Evolutionary conservation across 1,140 invertebrate species (phyloP).

Genomic region (Epicauta chinensis): DNA sequence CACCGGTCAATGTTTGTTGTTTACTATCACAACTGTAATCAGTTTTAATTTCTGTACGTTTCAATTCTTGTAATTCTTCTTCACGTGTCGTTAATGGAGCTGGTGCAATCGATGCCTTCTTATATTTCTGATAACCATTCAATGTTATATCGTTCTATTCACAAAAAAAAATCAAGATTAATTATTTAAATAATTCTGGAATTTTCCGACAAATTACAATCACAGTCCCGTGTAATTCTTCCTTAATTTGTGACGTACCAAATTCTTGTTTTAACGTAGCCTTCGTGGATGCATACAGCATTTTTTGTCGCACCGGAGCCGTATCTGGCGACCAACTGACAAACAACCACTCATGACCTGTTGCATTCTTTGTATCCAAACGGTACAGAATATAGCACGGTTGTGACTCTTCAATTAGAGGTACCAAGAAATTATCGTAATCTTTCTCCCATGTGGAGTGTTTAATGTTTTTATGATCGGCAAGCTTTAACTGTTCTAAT

Average conservation of each 20-base stretch:
- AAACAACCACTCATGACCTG: constrained; percentile 89
- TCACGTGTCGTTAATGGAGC: constrained; percentile 85
- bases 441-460: constrained; percentile 77
- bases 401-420: constrained; percentile 75
- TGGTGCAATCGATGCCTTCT: constrained; percentile 69
- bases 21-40: constrained; percentile 78
- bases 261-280: constrained; percentile 97
- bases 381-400: constrained; percentile 92
- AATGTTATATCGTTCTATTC: constrained; percentile 71
- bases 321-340: constrained; percentile 93
- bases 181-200: background rate
- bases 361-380: constrained; percentile 70
- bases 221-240: constrained; percentile 83
- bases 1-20: constrained; percentile 85
- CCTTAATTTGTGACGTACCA: constrained; percentile 81
- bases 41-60: constrained; percentile 66
- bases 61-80: constrained; percentile 79
- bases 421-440: constrained; percentile 74
- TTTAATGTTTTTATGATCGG: constrained; percentile 58
- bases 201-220: constrained; percentile 48
- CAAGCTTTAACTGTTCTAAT: constrained; percentile 72
- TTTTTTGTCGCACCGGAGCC: constrained; percentile 88
- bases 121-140: constrained; percentile 74
- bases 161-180: constrained; percentile 21
- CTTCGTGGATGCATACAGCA: constrained; percentile 98